Percentiles rank a stretch among this genome's conserved stretches.
Evolutionary conservation across 2,113 vertebrate genomes (phyloP).

Genomic region (Chionomys nivalis): DNA sequence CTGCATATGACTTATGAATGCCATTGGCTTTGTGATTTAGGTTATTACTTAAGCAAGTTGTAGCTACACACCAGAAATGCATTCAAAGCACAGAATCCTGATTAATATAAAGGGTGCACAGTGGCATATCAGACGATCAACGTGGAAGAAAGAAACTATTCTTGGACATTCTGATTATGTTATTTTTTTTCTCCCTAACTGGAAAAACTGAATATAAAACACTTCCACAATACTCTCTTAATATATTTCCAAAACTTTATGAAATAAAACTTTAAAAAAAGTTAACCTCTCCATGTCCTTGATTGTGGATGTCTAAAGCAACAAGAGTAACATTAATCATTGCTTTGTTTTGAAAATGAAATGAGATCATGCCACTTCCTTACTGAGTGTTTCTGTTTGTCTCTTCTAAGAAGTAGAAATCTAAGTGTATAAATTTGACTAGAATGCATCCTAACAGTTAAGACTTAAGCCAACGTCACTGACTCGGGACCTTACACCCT

Average conservation of each 20-base stretch:
- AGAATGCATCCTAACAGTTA: background rate
- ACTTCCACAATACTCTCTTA: background rate
- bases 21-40: background rate
- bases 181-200: background rate
- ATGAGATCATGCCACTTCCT: background rate
- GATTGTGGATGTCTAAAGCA: background rate
- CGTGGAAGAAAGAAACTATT: background rate
- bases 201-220: background rate
- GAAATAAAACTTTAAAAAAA: background rate
- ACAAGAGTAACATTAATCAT: background rate
- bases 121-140: background rate
- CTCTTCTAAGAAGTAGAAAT: background rate
- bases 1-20: background rate
- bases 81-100: background rate
- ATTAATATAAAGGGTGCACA: background rate
- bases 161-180: background rate
- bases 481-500: conserved; percentile 9
- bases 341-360: conserved; percentile 6
- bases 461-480: background rate
- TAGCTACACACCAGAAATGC: background rate
- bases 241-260: conserved; percentile 29
- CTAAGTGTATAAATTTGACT: background rate
- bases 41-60: background rate
- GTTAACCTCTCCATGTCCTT: background rate
- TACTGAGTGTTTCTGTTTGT: background rate